Conservation (phyloP, 2,888 invertebrate species). For the Mactromeris polynyma region DNA sequence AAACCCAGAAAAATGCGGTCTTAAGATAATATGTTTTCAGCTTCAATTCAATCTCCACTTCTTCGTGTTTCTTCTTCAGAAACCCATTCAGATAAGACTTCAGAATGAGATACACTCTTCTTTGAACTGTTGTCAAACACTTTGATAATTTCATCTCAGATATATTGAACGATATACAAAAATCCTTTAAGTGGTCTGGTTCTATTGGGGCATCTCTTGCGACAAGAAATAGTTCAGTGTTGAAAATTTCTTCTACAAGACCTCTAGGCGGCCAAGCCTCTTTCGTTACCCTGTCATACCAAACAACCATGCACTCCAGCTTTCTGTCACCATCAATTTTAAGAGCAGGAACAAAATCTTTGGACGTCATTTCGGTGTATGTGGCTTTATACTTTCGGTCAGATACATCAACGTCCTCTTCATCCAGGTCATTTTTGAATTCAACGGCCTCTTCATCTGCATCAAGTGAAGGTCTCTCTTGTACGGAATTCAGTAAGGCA, state of each 20-base stretch:
- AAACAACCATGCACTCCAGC: slow-evolving; percentile 54
- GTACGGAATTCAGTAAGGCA: slow-evolving; percentile 26
- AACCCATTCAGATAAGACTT: slow-evolving; percentile 66
- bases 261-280: slow-evolving; percentile 58
- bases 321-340: slow-evolving; percentile 48
- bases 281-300: slow-evolving; percentile 45
- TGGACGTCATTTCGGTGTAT: slow-evolving; percentile 58
- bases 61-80: slow-evolving; percentile 35
- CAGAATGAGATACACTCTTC: slow-evolving; percentile 58
- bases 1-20: slow-evolving; percentile 68
- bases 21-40: slow-evolving; percentile 67
- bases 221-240: slow-evolving; percentile 64
- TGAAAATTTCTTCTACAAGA: slow-evolving; percentile 58
- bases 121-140: slow-evolving; percentile 55
- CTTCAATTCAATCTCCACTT: neutral
- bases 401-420: neutral
- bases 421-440: neutral
- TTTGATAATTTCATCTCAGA: slow-evolving; percentile 65
- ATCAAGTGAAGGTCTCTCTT: slow-evolving; percentile 29
- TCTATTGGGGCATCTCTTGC: slow-evolving; percentile 64
- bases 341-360: slow-evolving; percentile 71
- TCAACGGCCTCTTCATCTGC: neutral
- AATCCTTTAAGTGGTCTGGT: slow-evolving; percentile 55
- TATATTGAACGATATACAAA: slow-evolving; percentile 70
- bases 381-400: slow-evolving; percentile 24